Evolutionary conservation across 2,888 invertebrate species (phyloP).

Genomic region (Noctuana brunneofusca): DNA sequence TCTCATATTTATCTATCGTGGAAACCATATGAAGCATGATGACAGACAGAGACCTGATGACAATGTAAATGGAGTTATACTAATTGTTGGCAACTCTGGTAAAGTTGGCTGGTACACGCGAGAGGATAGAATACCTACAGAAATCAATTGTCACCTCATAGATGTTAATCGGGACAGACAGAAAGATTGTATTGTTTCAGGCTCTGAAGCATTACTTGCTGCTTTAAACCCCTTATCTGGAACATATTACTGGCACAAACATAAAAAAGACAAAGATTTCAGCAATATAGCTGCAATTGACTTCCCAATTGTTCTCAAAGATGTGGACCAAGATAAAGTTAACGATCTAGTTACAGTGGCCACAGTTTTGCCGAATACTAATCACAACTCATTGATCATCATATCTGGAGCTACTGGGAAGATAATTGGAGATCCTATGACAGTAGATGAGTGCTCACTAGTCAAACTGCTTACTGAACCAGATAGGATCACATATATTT

Average conservation of each 20-base stretch:
- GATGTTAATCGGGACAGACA: conserved; percentile 88
- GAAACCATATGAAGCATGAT: conserved; percentile 82
- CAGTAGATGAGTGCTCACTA: conserved; percentile 82
- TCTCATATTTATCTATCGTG: conserved; percentile 88
- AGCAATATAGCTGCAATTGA: conserved; percentile 83
- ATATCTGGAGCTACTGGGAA: conserved; percentile 88
- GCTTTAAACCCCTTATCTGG: conserved; percentile 79
- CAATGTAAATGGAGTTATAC: conserved; percentile 86
- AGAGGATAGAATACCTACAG: conserved; percentile 86
- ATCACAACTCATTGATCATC: conserved; percentile 85
- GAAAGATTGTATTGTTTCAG: conserved; percentile 89
- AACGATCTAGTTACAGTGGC: conserved; percentile 86
- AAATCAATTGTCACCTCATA: conserved; percentile 88
- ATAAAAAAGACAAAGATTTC: conserved; percentile 77
- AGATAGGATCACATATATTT: conserved; percentile 81
- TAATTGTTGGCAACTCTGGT: conserved; percentile 87
- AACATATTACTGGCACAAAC: conserved; percentile 83
- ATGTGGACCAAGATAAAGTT: conserved; percentile 87
- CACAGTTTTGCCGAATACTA: conserved; percentile 73
- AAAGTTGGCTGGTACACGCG: conserved; percentile 89
- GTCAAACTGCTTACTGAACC: conserved; percentile 82
- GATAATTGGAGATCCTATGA: conserved; percentile 85
- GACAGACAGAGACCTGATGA: conserved; percentile 69
- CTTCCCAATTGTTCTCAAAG: conserved; percentile 88
- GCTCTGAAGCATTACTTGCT: conserved; percentile 84